Evolutionary conservation across 2,888 invertebrate genomes (phyloP).

Genomic region (Andrena marginata): DNA sequence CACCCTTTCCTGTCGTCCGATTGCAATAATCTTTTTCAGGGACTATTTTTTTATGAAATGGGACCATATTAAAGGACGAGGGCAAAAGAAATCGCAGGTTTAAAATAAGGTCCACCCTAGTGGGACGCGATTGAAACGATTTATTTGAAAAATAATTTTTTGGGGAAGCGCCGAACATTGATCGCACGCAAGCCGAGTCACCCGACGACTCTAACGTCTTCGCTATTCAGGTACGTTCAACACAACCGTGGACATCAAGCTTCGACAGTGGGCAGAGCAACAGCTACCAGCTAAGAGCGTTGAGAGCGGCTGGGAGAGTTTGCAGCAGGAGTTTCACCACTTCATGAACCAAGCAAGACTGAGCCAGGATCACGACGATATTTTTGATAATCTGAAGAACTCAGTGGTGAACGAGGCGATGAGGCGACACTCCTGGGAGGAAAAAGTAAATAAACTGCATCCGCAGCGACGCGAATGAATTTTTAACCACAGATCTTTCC

Average conservation of each 20-base stretch:
- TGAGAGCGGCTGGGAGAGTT: conserved; percentile 93
- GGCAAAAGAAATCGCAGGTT: too few species aligned
- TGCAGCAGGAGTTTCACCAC: conserved; percentile 90
- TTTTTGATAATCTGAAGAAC: conserved; percentile 95
- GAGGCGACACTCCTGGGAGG: conserved; percentile 96
- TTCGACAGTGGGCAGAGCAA: conserved; percentile 98
- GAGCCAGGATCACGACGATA: conserved; percentile 92
- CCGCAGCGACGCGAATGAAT: background rate
- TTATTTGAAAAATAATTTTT: too few species aligned
- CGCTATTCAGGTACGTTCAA: conserved; percentile 90
- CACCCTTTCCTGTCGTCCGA: too few species aligned
- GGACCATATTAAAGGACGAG: too few species aligned
- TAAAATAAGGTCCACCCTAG: too few species aligned
- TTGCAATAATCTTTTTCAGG: too few species aligned
- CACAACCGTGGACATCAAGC: conserved; percentile 96
- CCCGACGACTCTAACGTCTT: conserved; percentile 10
- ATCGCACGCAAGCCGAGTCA: too few species aligned
- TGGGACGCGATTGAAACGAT: too few species aligned
- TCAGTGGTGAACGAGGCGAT: conserved; percentile 96
- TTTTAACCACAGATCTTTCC: background rate
- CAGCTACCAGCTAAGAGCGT: conserved; percentile 94
- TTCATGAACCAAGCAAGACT: conserved; percentile 89
- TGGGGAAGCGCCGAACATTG: too few species aligned
- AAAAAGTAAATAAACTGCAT: conserved; percentile 88
- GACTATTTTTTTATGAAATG: too few species aligned